Base-by-base conservation (phyloP, 2,888 invertebrate species). In the Acanthopleura granulata region DNA sequence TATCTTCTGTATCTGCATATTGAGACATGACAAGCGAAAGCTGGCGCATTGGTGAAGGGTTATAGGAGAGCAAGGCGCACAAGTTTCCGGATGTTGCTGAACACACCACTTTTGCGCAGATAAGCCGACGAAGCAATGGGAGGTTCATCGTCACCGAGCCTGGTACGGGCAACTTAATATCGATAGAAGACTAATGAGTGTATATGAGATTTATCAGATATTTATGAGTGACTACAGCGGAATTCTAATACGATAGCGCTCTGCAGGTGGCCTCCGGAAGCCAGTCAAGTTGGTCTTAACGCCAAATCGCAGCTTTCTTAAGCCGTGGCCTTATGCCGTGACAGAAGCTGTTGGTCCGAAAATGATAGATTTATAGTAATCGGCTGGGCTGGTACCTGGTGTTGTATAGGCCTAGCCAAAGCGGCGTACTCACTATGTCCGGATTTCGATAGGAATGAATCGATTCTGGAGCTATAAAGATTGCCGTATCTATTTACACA, bases 281-380 rank as follows among this genome's bases (percentile, higher is more conserved):
- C 57, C 57, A 57, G 22, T 57, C 57, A 57, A 57, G n/a, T 57
- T 57, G n/a, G 22, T 6, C 57, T 57, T 18, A 57, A n/a, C 57
- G 57, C 57, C 57, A 57, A 57, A 57, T 57, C 57, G 22, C 57
- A 57, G 57, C 57, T 57, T 57, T 22, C 57, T 57, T 57, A n/a
- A 57, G 57, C 57, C 22, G 18, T n/a, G 57, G 22, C 18, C 22
- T 57, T 9, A 57, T 12, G 57, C 18, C 1, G 12, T 22, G 22
- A 57, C 22, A 57, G n/a, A 57, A 57, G 18, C 57, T 57, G 1
- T 18, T 57, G 18, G n/a, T n/a, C 18, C n/a, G 22, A 57, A 57
- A 57, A 57, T 57, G 57, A 57, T 57, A 12, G 57, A 57, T 57
- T 57, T 57, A 22, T 12, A 6, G 57, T 57, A 57, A 57, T 57